Evolutionary conservation across 2,888 invertebrate species (phyloP), one percentile per base, ranked within the genome.

Genomic region (Eupsilia transversa): DNA sequence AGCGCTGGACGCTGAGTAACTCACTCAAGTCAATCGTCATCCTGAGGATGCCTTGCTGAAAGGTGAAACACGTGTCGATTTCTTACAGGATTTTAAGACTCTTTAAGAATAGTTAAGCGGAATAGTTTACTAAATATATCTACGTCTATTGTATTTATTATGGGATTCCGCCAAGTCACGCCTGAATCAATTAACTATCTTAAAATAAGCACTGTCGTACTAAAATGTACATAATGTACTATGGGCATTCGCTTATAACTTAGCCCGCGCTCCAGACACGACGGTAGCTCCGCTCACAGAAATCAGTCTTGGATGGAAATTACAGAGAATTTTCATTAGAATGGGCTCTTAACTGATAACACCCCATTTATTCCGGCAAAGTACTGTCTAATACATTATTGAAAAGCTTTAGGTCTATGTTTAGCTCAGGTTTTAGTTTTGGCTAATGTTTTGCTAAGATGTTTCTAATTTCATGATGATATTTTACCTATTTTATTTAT

Each of bases 301-400:
- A 89, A 89, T 90, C 89, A 85, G 88, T 89, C 89, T 88, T 79
- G 80, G 84, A 87, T 88, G 80, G 84, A 84, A 88, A 89, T 89
- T 88, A 88, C 89, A 84, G 79, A 87, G 88, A 88, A 85, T 87
- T 90, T 90, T 90, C 89, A 90, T 91, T 91, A 89, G 84, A 87
- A 84, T 82, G 72, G 79, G 77, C 87, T 82, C 82, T 82, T 84
- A 87, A 90, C 84, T 83, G 89, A 90, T 89, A 86, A 89, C 87
- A 74, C 56, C 70, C 81, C 84, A 89, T 90, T 89, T 84, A 86
- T 89, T 89, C 79, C 68, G 63, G n/a, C 56, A 59, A 86, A 86
- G 86, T 76, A 76, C 64, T 73, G 59, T 38, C 71, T 74, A 72
- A 80, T 76, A 84, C 59, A 73, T 87, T 80, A 74, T 67, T 84